Evolutionary conservation across 2,797 vertebrate genomes (phyloP).

Genomic region (Urophycis tenuis): DNA sequence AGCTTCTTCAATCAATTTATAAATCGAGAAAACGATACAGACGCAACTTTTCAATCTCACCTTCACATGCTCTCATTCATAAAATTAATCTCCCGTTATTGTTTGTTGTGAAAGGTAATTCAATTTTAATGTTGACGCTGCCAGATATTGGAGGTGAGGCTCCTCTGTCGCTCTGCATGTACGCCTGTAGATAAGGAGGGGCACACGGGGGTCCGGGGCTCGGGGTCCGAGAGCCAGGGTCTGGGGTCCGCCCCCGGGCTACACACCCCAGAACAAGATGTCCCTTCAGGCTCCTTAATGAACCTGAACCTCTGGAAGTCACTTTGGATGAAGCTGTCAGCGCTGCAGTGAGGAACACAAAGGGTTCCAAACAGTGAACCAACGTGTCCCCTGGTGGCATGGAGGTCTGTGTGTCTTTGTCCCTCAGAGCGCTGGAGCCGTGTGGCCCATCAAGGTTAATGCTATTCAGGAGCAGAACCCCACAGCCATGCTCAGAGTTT

Average conservation of each 20-base stretch:
- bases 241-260: too few species aligned
- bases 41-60: not conserved
- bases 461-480: not conserved
- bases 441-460: too few species aligned
- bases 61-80: not conserved
- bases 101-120: not conserved
- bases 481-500: not conserved
- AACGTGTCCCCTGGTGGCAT: too few species aligned
- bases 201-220: too few species aligned
- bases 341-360: not conserved
- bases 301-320: not conserved
- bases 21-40: not conserved
- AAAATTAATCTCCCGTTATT: not conserved
- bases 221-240: too few species aligned
- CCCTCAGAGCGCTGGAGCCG: too few species aligned
- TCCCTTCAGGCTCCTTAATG: not conserved
- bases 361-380: not conserved
- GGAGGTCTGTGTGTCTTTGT: too few species aligned
- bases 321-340: not conserved
- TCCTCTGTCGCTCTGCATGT: not conserved
- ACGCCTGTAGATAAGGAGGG: too few species aligned
- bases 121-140: not conserved
- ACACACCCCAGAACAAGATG: too few species aligned
- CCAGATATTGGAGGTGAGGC: not conserved
- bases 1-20: not conserved